phyloP scores from a whole-genome alignment of 2,888 invertebrate species.

The Hyppa rectilinea region DNA sequence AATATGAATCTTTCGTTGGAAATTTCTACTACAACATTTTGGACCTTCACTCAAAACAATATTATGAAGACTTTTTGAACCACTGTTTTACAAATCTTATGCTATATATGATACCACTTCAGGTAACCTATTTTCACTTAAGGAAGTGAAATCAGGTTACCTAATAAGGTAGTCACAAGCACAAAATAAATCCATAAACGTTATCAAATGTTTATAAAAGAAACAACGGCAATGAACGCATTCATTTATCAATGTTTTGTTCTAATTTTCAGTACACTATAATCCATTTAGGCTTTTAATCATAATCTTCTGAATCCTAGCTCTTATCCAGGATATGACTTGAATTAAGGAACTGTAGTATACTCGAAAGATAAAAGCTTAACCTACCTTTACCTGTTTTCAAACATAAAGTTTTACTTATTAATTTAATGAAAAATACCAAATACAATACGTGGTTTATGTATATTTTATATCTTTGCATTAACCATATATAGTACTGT shows the following conservation, averaged over 20 bases:
- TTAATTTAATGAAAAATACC: neutral
- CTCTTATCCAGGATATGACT: neutral
- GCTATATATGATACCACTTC: too few relatives aligned
- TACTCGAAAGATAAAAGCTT: neutral
- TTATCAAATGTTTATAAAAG: neutral
- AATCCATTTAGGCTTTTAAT: constrained; percentile 8
- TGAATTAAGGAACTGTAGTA: neutral
- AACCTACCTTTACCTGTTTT: neutral
- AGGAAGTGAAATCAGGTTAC: too few relatives aligned
- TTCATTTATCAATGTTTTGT: constrained; percentile 15
- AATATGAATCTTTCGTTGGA: neutral
- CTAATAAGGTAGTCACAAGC: neutral
- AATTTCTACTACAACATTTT: neutral
- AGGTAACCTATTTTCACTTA: neutral
- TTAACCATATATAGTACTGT: neutral
- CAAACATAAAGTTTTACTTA: neutral
- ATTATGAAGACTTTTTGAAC: neutral
- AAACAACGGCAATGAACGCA: neutral
- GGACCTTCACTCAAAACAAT: neutral
- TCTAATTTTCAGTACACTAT: neutral
- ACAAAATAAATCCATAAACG: neutral
- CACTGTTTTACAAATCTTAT: neutral
- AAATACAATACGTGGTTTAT: neutral
- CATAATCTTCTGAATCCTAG: constrained; percentile 10
- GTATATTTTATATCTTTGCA: neutral